Percentiles rank a stretch among this genome's conserved stretches.
Conservation (phyloP, 2,888 invertebrate genomes). For the Alcis repandata region DNA sequence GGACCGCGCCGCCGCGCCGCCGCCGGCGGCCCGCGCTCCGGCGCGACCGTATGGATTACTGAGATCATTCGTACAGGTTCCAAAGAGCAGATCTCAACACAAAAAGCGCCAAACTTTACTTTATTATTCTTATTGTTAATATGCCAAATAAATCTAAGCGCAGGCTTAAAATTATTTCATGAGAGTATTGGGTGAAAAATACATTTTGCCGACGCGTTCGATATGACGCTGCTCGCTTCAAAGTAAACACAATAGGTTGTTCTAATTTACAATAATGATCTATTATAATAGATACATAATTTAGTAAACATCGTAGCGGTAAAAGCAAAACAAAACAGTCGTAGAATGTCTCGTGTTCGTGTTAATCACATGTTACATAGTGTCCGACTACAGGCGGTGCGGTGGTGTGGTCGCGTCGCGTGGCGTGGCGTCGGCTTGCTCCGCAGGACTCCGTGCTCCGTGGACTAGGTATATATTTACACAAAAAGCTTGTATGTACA, state of each 20-base stretch:
- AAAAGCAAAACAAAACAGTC: conserved; percentile 85
- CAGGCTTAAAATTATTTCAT: conserved; percentile 77
- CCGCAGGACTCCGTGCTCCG: conserved; percentile 59
- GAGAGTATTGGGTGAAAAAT: conserved; percentile 87
- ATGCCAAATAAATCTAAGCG: conserved; percentile 78
- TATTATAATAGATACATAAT: conserved; percentile 67
- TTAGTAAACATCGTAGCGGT: conserved; percentile 86
- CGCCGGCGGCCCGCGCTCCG: not conserved
- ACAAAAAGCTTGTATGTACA: conserved; percentile 86
- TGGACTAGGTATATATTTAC: conserved; percentile 71
- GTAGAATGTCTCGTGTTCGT: conserved; percentile 78
- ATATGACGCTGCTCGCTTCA: conserved; percentile 67
- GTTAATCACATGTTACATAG: conserved; percentile 84
- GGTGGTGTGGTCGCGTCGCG: conserved; percentile 50
- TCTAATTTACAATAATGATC: conserved; percentile 72
- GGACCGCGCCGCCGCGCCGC: not conserved
- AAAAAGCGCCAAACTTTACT: conserved; percentile 75
- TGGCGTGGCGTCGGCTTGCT: conserved; percentile 40
- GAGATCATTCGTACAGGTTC: conserved; percentile 72
- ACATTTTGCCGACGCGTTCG: conserved; percentile 79
- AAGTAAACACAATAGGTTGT: conserved; percentile 60
- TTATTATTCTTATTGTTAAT: conserved; percentile 74
- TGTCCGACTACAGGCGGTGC: conserved; percentile 65
- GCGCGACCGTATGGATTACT: conserved; percentile 52
- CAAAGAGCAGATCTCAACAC: conserved; percentile 76